These are phyloP conservation scores for Falcaria lacertinaria DNA, from an alignment of 2,888 invertebrate genomes.

Conservation along the genomic window DNA sequence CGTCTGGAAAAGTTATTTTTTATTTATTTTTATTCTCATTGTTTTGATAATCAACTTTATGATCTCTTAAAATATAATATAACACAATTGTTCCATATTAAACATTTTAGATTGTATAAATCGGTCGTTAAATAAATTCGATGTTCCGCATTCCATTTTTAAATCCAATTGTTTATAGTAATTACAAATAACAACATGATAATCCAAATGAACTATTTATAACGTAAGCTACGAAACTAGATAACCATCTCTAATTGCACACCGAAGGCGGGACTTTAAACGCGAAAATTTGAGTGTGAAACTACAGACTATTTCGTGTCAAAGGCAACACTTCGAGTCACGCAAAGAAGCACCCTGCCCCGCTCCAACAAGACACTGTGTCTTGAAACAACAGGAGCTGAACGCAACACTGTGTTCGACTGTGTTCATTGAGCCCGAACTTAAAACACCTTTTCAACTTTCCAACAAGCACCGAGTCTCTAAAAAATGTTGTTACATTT, in stretches of 20 bases:
- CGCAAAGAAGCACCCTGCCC: constrained; percentile 37
- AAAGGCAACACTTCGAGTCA: constrained; percentile 51
- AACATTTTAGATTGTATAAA: no score
- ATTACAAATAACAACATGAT: no score
- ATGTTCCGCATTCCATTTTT: no score
- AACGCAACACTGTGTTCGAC: constrained; percentile 1
- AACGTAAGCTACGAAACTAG: constrained; percentile 45
- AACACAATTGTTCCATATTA: no score
- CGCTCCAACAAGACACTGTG: constrained; percentile 29
- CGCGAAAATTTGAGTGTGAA: constrained; percentile 71
- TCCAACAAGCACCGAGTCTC: not conserved
- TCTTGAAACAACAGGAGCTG: constrained; percentile 3
- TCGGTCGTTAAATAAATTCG: no score
- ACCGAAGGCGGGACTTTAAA: constrained; percentile 60
- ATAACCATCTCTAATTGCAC: constrained; percentile 71
- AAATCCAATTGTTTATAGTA: no score
- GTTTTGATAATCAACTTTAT: no score
- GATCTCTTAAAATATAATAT: no score
- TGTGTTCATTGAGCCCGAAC: constrained; percentile 14
- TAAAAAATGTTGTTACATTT: not conserved
- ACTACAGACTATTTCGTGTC: constrained; percentile 64
- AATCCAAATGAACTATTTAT: constrained; percentile 26
- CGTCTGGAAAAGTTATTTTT: no score
- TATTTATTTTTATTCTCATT: no score
- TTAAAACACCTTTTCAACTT: constrained; percentile 11